Percentiles rank a stretch among this genome's conserved stretches.
Conservation (phyloP, 1,140 invertebrate species). For the Aphelinus certus region DNA sequence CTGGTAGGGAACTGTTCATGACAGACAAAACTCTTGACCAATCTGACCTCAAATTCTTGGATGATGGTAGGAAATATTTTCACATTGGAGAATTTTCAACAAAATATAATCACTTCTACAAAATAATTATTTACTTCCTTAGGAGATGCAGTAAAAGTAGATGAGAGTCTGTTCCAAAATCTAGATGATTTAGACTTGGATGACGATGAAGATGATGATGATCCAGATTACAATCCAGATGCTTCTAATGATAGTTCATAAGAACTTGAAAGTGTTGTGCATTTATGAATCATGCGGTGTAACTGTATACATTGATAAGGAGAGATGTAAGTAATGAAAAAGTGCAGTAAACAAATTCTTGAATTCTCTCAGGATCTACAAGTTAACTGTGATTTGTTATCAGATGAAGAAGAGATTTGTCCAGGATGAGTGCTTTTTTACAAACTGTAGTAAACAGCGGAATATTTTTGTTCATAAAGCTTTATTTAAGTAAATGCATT, state of each 20-base stretch:
- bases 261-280: slow-evolving; percentile 32
- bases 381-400: slow-evolving; percentile 28
- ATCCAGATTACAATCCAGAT: slow-evolving; percentile 69
- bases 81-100: slow-evolving; percentile 10
- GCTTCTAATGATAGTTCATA: slow-evolving; percentile 53
- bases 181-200: slow-evolving; percentile 88
- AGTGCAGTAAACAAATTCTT: slow-evolving; percentile 6
- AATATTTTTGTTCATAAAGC: slow-evolving; percentile 40
- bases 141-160: slow-evolving; percentile 90
- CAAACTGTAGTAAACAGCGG: slow-evolving; percentile 25
- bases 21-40: slow-evolving; percentile 91
- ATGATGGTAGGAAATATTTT: slow-evolving; percentile 76
- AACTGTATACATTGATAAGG: slow-evolving; percentile 10
- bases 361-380: slow-evolving; percentile 7
- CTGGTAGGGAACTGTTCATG: slow-evolving; percentile 91
- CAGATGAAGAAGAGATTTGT: slow-evolving; percentile 8
- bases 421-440: slow-evolving; percentile 27
- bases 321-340: slow-evolving; percentile 3
- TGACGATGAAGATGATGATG: slow-evolving; percentile 76
- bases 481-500: slow-evolving; percentile 42
- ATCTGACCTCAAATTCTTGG: slow-evolving; percentile 94
- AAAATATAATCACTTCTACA: neutral
- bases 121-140: slow-evolving; percentile 43
- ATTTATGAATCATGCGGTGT: slow-evolving; percentile 7
- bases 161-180: slow-evolving; percentile 94